Percentiles rank a stretch among this genome's conserved stretches.
These are phyloP conservation scores for Formica aserva DNA, from an alignment of 2,888 invertebrate species.

Conservation along the genomic window DNA sequence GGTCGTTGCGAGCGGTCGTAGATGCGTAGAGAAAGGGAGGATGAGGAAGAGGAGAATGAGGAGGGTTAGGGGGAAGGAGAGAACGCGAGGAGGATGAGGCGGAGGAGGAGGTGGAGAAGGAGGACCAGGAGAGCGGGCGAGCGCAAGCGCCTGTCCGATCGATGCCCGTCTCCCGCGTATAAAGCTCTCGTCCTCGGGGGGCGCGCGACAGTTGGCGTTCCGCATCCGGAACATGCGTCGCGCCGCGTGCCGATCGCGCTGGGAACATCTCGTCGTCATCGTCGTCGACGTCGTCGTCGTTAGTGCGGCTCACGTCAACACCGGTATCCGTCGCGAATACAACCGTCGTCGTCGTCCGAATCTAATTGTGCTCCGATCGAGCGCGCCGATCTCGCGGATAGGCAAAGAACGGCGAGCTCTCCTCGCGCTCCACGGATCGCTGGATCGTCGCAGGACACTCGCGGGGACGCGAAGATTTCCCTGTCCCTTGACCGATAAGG, in stretches of 20 bases:
- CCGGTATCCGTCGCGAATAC: conserved; percentile 1
- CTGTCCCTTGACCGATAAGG: conserved; percentile 22
- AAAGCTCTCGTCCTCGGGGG: conserved; percentile 84
- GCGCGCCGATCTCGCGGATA: conserved; percentile 7
- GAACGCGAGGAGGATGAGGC: conserved; percentile 68
- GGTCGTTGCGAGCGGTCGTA: conserved; percentile 68
- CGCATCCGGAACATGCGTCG: conserved; percentile 82
- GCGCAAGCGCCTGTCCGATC: conserved; percentile 85
- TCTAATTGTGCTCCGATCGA: background rate
- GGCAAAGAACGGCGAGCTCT: background rate
- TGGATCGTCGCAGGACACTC: conserved; percentile 2
- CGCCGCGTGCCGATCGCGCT: conserved; percentile 71
- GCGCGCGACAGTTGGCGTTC: conserved; percentile 84
- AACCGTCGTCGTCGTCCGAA: background rate
- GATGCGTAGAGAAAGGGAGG: conserved; percentile 41
- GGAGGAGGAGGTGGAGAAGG: conserved; percentile 62
- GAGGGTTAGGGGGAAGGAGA: conserved; percentile 47
- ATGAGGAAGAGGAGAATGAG: conserved; percentile 34
- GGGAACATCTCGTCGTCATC: conserved; percentile 35
- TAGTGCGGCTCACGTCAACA: conserved; percentile 10
- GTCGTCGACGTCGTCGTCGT: conserved; percentile 16
- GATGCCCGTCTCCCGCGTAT: conserved; percentile 84
- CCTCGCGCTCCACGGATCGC: background rate
- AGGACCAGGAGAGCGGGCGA: conserved; percentile 76
- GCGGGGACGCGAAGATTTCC: conserved; percentile 11